phyloP scores from a whole-genome alignment of 2,888 invertebrate species.

The Trachelus stipa region DNA sequence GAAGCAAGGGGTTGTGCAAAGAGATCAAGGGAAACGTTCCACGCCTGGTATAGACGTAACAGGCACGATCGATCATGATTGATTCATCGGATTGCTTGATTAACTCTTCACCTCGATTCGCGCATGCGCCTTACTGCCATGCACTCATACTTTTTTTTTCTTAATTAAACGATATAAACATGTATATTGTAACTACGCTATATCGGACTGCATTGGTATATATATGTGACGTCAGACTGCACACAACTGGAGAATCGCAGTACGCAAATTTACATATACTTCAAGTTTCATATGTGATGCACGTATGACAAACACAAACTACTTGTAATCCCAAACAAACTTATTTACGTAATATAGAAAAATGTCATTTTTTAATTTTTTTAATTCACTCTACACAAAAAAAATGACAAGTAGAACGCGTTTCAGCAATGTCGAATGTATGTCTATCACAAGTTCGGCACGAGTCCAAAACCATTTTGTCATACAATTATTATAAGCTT shows the following conservation, averaged over 20 bases:
- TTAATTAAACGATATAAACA: not conserved
- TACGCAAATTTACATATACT: not conserved
- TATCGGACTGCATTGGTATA: not conserved
- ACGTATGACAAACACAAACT: not conserved
- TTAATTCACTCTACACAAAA: too few relatives aligned
- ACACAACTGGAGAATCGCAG: not conserved
- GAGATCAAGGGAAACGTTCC: slow-evolving; percentile 20
- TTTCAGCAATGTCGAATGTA: not conserved
- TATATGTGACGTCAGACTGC: slow-evolving; percentile 29
- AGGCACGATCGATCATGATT: slow-evolving; percentile 46
- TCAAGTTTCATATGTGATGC: not conserved
- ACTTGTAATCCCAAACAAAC: not conserved
- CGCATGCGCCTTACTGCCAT: slow-evolving; percentile 17
- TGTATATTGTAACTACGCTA: not conserved
- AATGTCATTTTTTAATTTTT: not conserved
- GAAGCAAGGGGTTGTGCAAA: slow-evolving; percentile 16
- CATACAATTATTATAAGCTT: not conserved
- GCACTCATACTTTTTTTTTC: not conserved
- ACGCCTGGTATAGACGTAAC: slow-evolving; percentile 28
- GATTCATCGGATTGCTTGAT: slow-evolving; percentile 48
- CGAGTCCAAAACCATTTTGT: not conserved
- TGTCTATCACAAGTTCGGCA: not conserved
- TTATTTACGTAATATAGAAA: not conserved
- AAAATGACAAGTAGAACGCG: not conserved
- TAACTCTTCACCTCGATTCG: slow-evolving; percentile 46